phyloP scores from a whole-genome alignment of 2,888 invertebrate species.

The Calameuta filiformis region DNA sequence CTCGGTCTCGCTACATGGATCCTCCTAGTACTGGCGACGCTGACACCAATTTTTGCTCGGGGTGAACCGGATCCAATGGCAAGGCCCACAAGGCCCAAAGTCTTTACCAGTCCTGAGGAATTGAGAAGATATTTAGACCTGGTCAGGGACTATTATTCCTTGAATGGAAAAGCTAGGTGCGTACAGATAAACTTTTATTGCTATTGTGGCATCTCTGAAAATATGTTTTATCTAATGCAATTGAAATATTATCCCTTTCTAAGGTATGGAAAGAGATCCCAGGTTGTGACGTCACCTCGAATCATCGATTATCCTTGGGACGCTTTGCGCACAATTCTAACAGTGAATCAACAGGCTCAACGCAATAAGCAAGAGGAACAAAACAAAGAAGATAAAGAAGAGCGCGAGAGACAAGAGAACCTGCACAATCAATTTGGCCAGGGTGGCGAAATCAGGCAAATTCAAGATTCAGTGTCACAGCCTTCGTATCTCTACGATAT shows the following conservation, averaged over 20 bases:
- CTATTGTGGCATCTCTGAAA: too few species aligned
- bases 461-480: conserved; percentile 14
- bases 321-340: conserved; percentile 32
- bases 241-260: not conserved
- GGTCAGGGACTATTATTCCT: conserved; percentile 68
- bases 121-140: conserved; percentile 67
- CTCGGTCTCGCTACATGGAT: conserved; percentile 1
- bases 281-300: conserved; percentile 11
- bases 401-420: not conserved
- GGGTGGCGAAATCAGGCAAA: too few species aligned
- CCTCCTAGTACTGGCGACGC: conserved; percentile 6
- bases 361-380: not conserved
- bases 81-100: conserved; percentile 62
- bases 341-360: conserved; percentile 20
- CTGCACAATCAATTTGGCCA: too few species aligned
- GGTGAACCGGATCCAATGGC: conserved; percentile 45
- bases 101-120: conserved; percentile 67
- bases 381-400: conserved; percentile 19
- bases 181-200: too few species aligned
- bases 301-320: conserved; percentile 30
- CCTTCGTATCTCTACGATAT: conserved; percentile 22
- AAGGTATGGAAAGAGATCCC: conserved; percentile 51
- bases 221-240: too few species aligned
- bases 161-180: conserved; percentile 68
- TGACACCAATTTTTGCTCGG: conserved; percentile 11